A percentile compares a stretch with the other conserved stretches of the same genome.
Evolutionary conservation across 2,888 invertebrate genomes (phyloP).

Genomic region (Hartigia nigra): DNA sequence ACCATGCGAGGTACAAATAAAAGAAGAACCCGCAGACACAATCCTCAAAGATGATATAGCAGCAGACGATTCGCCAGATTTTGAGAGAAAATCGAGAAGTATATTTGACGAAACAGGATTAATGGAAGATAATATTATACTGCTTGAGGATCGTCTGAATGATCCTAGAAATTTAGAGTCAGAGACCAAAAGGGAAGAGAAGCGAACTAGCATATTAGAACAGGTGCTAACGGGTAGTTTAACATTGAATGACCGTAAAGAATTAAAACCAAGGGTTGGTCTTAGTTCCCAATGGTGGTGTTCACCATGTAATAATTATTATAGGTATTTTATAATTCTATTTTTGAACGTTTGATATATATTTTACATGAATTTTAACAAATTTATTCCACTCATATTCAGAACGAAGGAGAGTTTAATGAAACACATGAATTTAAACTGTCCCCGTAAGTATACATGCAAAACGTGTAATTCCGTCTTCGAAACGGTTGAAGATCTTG

Average conservation of each 20-base stretch:
- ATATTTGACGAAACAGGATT: slow-evolving; percentile 11
- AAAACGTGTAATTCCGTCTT: slow-evolving; percentile 51
- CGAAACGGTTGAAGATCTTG: slow-evolving; percentile 50
- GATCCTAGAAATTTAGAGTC: slow-evolving; percentile 18
- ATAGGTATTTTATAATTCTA: slow-evolving; percentile 36
- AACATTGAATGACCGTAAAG: slow-evolving; percentile 51
- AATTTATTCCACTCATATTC: slow-evolving; percentile 14
- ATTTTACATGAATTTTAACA: neutral
- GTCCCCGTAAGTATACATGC: slow-evolving; percentile 52
- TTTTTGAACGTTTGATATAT: slow-evolving; percentile 5
- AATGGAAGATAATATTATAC: slow-evolving; percentile 18
- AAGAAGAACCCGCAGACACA: slow-evolving; percentile 41
- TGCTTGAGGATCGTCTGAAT: slow-evolving; percentile 19
- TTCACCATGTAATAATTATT: slow-evolving; percentile 58
- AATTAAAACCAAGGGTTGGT: slow-evolving; percentile 37
- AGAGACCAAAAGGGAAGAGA: slow-evolving; percentile 34
- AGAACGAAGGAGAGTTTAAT: slow-evolving; percentile 52
- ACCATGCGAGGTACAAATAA: slow-evolving; percentile 56
- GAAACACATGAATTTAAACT: slow-evolving; percentile 52
- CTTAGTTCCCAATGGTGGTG: slow-evolving; percentile 56
- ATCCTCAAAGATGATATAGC: slow-evolving; percentile 15
- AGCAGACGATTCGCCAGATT: neutral
- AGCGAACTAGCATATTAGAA: slow-evolving; percentile 53
- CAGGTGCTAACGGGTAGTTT: slow-evolving; percentile 53
- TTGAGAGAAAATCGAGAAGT: neutral